Evolutionary conservation across 2,888 invertebrate species (phyloP).

Genomic region (Cosmopolites sordidus): DNA sequence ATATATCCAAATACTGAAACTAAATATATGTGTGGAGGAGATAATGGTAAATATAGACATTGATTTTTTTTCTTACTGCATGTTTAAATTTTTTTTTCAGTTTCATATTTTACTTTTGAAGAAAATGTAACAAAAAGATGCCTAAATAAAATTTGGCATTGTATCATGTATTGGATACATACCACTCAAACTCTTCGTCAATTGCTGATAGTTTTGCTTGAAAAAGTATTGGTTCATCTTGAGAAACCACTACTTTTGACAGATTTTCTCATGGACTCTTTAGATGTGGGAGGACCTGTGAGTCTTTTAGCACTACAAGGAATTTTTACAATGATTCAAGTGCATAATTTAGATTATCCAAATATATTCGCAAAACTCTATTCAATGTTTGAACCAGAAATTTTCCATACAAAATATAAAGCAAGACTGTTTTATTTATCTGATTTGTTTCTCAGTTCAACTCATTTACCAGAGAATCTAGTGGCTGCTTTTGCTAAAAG

Average conservation of each 20-base stretch:
- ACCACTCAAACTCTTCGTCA: constrained; percentile 69
- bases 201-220: constrained; percentile 74
- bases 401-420: constrained; percentile 88
- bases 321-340: constrained; percentile 81
- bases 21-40: constrained; percentile 38
- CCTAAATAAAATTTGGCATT: constrained; percentile 72
- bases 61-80: background rate
- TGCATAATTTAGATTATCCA: constrained; percentile 92
- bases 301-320: constrained; percentile 90
- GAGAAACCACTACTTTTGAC: constrained; percentile 78
- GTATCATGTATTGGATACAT: constrained; percentile 70
- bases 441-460: constrained; percentile 88
- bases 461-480: constrained; percentile 86
- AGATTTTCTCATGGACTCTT: constrained; percentile 87
- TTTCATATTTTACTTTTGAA: constrained; percentile 56
- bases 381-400: constrained; percentile 85
- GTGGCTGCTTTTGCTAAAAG: constrained; percentile 93
- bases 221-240: constrained; percentile 75
- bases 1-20: constrained; percentile 37
- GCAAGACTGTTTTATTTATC: constrained; percentile 82
- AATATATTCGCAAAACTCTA: constrained; percentile 94
- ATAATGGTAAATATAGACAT: constrained; percentile 29
- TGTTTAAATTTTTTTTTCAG: constrained; percentile 24
- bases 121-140: constrained; percentile 52
- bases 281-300: constrained; percentile 81